Conservation (phyloP, 2,888 invertebrate species). For the Minunthozetes semirufus region DNA sequence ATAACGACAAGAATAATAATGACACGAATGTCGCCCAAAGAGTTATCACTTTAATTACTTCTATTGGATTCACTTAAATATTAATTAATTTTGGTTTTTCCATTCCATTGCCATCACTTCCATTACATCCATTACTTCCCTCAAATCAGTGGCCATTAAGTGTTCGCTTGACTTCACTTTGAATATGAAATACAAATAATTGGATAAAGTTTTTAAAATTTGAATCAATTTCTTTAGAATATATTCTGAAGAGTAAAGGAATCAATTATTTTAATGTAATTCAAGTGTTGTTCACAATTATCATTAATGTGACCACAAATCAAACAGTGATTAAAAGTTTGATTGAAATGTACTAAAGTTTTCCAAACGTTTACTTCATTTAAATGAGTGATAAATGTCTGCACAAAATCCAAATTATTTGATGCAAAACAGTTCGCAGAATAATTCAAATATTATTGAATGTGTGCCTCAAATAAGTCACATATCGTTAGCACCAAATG, state of each 20-base stretch:
- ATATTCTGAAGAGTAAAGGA: not conserved
- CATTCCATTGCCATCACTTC: not conserved
- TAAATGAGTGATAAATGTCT: constrained; percentile 24
- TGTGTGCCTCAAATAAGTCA: constrained; percentile 17
- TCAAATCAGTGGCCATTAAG: not conserved
- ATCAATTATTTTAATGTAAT: not conserved
- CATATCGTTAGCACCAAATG: constrained; percentile 15
- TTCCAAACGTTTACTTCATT: not conserved
- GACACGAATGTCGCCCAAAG: no score
- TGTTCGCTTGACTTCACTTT: not conserved
- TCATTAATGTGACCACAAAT: not conserved
- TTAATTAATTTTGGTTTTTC: constrained; percentile 12
- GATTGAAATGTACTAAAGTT: not conserved
- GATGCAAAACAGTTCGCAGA: not conserved
- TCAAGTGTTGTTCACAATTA: not conserved
- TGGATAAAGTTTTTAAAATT: no score
- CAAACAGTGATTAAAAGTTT: not conserved
- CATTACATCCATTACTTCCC: not conserved
- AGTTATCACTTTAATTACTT: no score
- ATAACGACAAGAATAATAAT: no score
- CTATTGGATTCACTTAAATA: no score
- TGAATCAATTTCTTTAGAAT: no score
- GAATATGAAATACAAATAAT: no score
- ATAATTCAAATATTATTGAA: constrained; percentile 12
- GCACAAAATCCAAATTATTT: constrained; percentile 22